Percentiles rank a stretch among this genome's conserved stretches.
These are phyloP conservation scores for Choloepus hoffmanni DNA, from an alignment of 2,113 vertebrate species.

Conservation along the genomic window DNA sequence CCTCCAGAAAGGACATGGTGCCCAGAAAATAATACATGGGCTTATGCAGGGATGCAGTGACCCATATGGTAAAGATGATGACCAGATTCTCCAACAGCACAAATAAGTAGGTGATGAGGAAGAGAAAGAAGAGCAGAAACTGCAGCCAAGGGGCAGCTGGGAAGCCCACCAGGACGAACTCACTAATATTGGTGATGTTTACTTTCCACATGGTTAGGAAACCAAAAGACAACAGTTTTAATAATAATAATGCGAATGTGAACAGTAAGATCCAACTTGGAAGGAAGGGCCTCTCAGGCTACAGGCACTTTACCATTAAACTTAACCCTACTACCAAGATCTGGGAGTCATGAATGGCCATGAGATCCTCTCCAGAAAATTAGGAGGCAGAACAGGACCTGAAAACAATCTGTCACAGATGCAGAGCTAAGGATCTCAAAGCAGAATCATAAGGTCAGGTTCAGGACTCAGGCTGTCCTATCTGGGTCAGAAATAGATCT, in stretches of 20 bases:
- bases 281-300: neutral
- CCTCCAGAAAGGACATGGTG: constrained; percentile 82
- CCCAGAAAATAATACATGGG: constrained; percentile 84
- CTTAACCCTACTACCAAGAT: neutral
- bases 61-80: constrained; percentile 77
- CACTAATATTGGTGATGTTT: constrained; percentile 73
- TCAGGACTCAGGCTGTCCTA: neutral
- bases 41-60: constrained; percentile 73
- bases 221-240: neutral
- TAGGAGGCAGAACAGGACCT: neutral
- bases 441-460: neutral
- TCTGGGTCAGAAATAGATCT: neutral
- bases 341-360: neutral
- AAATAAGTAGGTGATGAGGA: constrained; percentile 76
- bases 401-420: constrained; percentile 1
- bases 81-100: constrained; percentile 79
- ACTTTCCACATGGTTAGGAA: constrained; percentile 52
- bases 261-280: neutral
- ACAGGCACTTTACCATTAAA: neutral
- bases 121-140: constrained; percentile 71
- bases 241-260: neutral
- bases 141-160: constrained; percentile 63
- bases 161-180: constrained; percentile 83
- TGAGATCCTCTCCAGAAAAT: neutral
- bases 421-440: neutral